These are phyloP conservation scores for Lerema accius DNA, from an alignment of 1,140 invertebrate genomes.

Conservation along the genomic window DNA sequence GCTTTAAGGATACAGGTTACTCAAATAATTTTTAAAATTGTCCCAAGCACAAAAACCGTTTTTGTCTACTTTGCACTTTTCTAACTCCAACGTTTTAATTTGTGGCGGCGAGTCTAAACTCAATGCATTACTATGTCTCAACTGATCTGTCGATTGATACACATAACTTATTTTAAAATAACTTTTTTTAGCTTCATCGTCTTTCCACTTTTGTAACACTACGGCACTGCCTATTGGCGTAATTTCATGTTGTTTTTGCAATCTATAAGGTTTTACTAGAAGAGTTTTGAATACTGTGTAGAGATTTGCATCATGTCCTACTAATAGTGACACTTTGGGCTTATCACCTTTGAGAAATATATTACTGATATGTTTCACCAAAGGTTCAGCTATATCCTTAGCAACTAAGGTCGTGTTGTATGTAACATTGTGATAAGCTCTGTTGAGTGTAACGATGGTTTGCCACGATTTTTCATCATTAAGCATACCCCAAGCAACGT, in stretches of 20 bases:
- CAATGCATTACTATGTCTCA: conserved; percentile 48
- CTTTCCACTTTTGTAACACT: conserved; percentile 68
- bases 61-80: conserved; percentile 49
- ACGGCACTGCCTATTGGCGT: conserved; percentile 69
- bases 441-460: conserved; percentile 45
- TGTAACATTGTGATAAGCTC: conserved; percentile 59
- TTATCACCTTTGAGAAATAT: conserved; percentile 44
- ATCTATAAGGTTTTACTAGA: conserved; percentile 47
- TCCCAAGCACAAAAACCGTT: conserved; percentile 62
- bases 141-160: conserved; percentile 58
- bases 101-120: conserved; percentile 52
- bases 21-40: conserved; percentile 57
- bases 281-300: conserved; percentile 50
- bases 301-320: conserved; percentile 55
- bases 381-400: conserved; percentile 54
- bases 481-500: conserved; percentile 66
- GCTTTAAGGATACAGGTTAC: conserved; percentile 13
- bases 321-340: conserved; percentile 43
- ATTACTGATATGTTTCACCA: conserved; percentile 55
- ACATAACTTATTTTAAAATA: conserved; percentile 67
- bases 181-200: conserved; percentile 36
- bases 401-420: conserved; percentile 58
- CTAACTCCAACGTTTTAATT: conserved; percentile 49
- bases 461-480: conserved; percentile 46
- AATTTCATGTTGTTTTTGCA: conserved; percentile 52